These are phyloP conservation scores for Dendrocincla fuliginosa DNA, from an alignment of 2,797 vertebrate species.

Conservation along the genomic window DNA sequence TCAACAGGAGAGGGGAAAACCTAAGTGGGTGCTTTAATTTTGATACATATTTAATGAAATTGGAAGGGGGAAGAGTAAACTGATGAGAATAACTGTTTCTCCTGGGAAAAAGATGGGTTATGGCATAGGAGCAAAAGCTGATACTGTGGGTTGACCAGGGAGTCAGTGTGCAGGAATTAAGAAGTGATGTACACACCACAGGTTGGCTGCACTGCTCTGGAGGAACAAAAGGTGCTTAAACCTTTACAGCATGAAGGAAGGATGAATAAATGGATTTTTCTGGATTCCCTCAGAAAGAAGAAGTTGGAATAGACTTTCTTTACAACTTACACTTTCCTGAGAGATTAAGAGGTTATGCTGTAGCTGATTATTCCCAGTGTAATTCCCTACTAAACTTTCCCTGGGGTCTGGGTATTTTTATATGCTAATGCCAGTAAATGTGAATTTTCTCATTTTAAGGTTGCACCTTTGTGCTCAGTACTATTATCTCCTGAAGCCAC, in stretches of 20 bases:
- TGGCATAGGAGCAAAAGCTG: neutral
- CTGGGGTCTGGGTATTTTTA: neutral
- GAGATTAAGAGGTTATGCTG: neutral
- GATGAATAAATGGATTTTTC: neutral
- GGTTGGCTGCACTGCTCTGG: neutral
- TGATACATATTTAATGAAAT: conserved; percentile 37
- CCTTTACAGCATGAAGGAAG: neutral
- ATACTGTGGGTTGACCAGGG: neutral
- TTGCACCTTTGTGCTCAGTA: neutral
- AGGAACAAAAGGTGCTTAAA: neutral
- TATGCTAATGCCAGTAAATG: neutral
- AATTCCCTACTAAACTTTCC: neutral
- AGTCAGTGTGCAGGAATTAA: neutral
- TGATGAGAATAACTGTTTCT: neutral
- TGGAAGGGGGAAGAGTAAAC: neutral
- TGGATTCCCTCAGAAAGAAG: neutral
- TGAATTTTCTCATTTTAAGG: neutral
- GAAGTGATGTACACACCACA: neutral
- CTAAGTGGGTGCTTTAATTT: conserved; percentile 28
- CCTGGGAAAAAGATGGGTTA: neutral
- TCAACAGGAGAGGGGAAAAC: neutral
- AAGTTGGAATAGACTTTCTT: neutral
- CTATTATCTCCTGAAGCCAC: neutral
- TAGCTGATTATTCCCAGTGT: neutral
- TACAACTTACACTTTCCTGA: neutral